Conservation (phyloP, 1,140 invertebrate genomes). For the Sinonovacula constricta region DNA sequence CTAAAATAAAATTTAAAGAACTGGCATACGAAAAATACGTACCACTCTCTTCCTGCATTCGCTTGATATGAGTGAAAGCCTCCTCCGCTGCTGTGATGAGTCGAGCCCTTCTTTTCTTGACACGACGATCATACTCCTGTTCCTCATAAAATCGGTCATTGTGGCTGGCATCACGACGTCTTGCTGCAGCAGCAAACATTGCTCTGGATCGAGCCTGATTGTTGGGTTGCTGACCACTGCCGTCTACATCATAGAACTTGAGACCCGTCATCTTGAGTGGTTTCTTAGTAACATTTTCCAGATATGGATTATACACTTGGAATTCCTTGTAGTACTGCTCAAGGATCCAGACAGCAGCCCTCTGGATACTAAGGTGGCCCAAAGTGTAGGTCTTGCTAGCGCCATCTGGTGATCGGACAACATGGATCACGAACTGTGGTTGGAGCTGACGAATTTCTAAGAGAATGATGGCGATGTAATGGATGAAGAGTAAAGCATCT, state of each 20-base stretch:
- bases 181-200: conserved; percentile 81
- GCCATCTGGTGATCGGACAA: conserved; percentile 96
- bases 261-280: conserved; percentile 83
- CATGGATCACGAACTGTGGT: conserved; percentile 93
- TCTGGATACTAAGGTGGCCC: conserved; percentile 94
- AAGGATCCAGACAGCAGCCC: conserved; percentile 95
- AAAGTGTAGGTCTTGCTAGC: conserved; percentile 86
- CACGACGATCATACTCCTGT: conserved; percentile 95
- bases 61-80: conserved; percentile 96
- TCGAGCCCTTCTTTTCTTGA: conserved; percentile 92
- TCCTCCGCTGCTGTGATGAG: conserved; percentile 96
- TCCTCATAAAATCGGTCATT: conserved; percentile 98
- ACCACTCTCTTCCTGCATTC: conserved; percentile 81
- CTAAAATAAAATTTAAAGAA: too few relatives aligned
- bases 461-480: conserved; percentile 95
- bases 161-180: conserved; percentile 90
- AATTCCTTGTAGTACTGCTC: conserved; percentile 98
- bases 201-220: conserved; percentile 80
- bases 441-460: conserved; percentile 95
- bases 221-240: conserved; percentile 72
- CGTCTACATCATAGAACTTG: conserved; percentile 98
- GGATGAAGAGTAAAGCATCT: conserved; percentile 96
- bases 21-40: conserved; percentile 20
- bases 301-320: conserved; percentile 96
- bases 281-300: conserved; percentile 79